These are phyloP conservation scores for Halocaridina rubra DNA, from an alignment of 2,888 invertebrate species.

Conservation along the genomic window DNA sequence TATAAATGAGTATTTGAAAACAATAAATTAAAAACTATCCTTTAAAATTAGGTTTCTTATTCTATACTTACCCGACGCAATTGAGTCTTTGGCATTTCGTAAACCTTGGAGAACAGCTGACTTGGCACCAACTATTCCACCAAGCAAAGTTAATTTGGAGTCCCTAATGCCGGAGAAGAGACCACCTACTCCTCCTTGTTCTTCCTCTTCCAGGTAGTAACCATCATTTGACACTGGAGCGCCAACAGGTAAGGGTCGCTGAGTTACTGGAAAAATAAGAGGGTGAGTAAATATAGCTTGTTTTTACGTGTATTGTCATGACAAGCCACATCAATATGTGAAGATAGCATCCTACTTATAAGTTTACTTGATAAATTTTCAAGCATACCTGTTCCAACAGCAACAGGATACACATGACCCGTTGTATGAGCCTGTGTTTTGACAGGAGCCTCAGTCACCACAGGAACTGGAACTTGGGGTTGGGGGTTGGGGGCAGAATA, in stretches of 20 bases:
- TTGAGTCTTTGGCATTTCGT: background rate
- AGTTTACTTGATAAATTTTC: too few species aligned
- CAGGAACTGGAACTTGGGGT: background rate
- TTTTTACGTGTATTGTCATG: too few species aligned
- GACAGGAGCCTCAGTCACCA: background rate
- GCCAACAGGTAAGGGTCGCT: background rate
- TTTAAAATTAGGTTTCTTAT: too few species aligned
- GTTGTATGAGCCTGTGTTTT: background rate
- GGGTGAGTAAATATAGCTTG: too few species aligned
- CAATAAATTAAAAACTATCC: too few species aligned
- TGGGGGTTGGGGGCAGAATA: background rate
- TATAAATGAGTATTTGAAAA: too few species aligned
- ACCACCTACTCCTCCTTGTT: background rate
- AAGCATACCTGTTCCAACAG: too few species aligned
- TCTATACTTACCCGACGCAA: background rate
- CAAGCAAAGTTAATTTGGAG: background rate
- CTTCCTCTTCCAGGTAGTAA: background rate
- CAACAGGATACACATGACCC: background rate
- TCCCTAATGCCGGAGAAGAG: background rate
- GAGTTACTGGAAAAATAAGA: background rate
- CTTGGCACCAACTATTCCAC: background rate
- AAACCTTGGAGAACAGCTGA: background rate
- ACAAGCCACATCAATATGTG: too few species aligned
- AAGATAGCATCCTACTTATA: too few species aligned
- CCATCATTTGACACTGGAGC: background rate